Percentiles rank a stretch among this genome's conserved stretches.
phyloP scores from a whole-genome alignment of 2,797 vertebrate genomes.

The Notamacropus eugenii region DNA sequence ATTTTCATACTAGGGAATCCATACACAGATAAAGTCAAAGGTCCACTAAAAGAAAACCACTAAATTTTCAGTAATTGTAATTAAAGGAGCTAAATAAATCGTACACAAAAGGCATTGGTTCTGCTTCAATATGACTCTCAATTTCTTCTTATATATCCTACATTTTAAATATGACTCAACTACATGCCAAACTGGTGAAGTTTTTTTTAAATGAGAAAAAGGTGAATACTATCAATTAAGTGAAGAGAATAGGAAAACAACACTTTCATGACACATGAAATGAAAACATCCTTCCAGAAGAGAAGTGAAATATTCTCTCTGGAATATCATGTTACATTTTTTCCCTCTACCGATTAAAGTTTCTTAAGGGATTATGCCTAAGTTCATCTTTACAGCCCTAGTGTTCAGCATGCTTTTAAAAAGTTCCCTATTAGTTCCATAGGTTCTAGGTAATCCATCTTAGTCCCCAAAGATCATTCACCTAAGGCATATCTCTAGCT shows the following conservation, averaged over 20 bases:
- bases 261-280: neutral
- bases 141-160: neutral
- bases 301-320: neutral
- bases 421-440: neutral
- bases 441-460: neutral
- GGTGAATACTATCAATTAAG: neutral
- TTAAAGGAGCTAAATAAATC: neutral
- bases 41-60: neutral
- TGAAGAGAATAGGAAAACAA: neutral
- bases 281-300: neutral
- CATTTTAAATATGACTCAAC: neutral
- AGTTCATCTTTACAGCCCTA: too few species aligned
- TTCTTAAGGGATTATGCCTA: neutral
- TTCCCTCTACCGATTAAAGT: neutral
- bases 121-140: neutral
- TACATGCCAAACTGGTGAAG: neutral
- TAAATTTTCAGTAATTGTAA: neutral
- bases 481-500: neutral
- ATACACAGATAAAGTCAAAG: too few species aligned
- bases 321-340: neutral
- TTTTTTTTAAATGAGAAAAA: neutral
- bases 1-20: too few species aligned
- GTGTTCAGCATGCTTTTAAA: neutral
- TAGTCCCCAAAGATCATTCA: neutral
- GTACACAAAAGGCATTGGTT: too few species aligned